These are phyloP conservation scores for Diplodus puntazzo DNA, from an alignment of 2,797 vertebrate species.

Conservation along the genomic window DNA sequence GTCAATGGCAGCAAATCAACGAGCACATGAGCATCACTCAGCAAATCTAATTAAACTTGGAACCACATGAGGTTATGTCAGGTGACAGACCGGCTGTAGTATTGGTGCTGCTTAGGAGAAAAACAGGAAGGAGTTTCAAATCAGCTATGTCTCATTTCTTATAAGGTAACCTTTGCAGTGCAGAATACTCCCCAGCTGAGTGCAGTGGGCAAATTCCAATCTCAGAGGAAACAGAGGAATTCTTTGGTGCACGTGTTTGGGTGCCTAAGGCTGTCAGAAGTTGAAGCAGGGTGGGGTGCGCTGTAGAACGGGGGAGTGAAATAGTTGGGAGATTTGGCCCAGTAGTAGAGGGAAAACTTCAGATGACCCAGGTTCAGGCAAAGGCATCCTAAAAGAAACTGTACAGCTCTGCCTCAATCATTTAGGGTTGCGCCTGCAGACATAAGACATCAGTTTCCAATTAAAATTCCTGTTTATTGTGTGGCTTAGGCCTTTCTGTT, in stretches of 20 bases:
- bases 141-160: slow-evolving; percentile 34
- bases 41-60: slow-evolving; percentile 66
- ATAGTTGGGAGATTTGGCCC: slow-evolving; percentile 56
- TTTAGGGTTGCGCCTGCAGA: slow-evolving; percentile 41
- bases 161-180: slow-evolving; percentile 24
- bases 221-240: slow-evolving; percentile 71
- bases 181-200: slow-evolving; percentile 40
- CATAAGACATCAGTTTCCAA: slow-evolving; percentile 72
- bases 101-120: slow-evolving; percentile 11
- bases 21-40: slow-evolving; percentile 70
- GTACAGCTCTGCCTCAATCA: slow-evolving; percentile 16
- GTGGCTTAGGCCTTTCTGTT: slow-evolving; percentile 49
- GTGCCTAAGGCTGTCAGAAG: slow-evolving; percentile 58
- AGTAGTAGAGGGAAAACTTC: slow-evolving; percentile 47
- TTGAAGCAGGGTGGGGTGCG: slow-evolving; percentile 67
- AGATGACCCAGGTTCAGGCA: slow-evolving; percentile 45
- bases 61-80: slow-evolving; percentile 69
- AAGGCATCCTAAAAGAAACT: slow-evolving; percentile 30
- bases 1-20: slow-evolving; percentile 52
- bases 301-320: slow-evolving; percentile 53
- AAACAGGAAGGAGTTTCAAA: slow-evolving; percentile 27
- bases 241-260: slow-evolving; percentile 67
- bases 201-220: slow-evolving; percentile 68
- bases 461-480: slow-evolving; percentile 75
- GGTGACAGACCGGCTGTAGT: slow-evolving; percentile 57